Percentiles rank a stretch among this genome's conserved stretches.
Evolutionary conservation across 2,797 vertebrate genomes (phyloP).

Genomic region (Nannoperca obscura): DNA sequence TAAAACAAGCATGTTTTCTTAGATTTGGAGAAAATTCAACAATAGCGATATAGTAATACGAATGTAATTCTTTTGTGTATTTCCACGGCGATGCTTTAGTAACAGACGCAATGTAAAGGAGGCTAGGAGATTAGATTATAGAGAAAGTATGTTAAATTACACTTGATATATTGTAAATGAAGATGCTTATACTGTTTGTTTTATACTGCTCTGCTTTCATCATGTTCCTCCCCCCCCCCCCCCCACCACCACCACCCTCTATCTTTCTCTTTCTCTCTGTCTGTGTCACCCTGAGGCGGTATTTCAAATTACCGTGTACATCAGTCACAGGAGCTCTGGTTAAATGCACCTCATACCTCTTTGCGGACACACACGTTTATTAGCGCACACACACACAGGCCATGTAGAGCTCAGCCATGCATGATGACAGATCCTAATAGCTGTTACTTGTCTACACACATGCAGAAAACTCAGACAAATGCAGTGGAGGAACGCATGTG

Average conservation of each 20-base stretch:
- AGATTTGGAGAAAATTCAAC: neutral
- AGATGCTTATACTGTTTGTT: slow-evolving; percentile 36
- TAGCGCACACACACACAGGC: slow-evolving; percentile 30
- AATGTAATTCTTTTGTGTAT: neutral
- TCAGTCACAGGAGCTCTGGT: slow-evolving; percentile 70
- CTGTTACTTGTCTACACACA: slow-evolving; percentile 58
- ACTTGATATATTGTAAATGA: slow-evolving; percentile 19
- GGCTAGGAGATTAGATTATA: neutral
- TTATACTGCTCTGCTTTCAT: slow-evolving; percentile 44
- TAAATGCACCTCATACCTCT: slow-evolving; percentile 70
- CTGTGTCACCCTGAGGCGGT: slow-evolving; percentile 68
- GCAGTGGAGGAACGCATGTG: slow-evolving; percentile 11
- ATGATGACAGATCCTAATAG: slow-evolving; percentile 66
- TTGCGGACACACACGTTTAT: slow-evolving; percentile 52
- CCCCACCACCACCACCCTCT: neutral
- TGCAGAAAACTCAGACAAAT: slow-evolving; percentile 35
- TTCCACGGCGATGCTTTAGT: neutral
- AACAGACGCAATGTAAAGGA: neutral
- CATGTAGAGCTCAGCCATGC: slow-evolving; percentile 59
- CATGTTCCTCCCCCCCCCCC: slow-evolving; percentile 15
- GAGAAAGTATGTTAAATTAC: neutral
- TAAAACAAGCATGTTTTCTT: neutral
- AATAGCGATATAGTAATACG: neutral
- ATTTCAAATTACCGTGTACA: slow-evolving; percentile 79
- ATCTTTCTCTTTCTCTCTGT: slow-evolving; percentile 38